Evolutionary conservation across 2,113 vertebrate genomes (phyloP).

Genomic region (Callipepla californica): DNA sequence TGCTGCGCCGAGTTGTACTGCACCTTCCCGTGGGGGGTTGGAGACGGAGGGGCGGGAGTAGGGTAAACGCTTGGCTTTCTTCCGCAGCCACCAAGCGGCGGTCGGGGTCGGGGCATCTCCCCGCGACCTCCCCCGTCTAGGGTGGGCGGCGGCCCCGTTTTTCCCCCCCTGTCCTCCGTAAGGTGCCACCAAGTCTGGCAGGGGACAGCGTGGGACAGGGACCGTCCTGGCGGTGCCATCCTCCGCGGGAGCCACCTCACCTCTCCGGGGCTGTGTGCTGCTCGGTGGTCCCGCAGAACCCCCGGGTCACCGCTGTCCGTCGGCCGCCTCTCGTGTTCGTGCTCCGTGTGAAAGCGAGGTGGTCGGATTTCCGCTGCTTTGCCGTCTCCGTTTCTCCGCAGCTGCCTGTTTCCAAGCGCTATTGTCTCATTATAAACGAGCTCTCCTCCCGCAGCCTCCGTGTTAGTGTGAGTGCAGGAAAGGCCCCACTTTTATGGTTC

Average conservation of each 20-base stretch:
- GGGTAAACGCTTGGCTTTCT: fast-evolving
- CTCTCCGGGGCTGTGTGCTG: background rate
- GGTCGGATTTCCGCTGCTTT: background rate
- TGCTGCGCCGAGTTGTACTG: background rate
- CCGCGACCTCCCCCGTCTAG: no score
- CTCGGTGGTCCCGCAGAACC: no score
- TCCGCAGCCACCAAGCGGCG: background rate
- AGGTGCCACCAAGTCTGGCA: background rate
- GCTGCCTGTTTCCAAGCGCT: background rate
- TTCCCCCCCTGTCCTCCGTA: background rate
- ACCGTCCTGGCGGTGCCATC: background rate
- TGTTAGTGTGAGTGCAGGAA: background rate
- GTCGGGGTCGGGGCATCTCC: background rate
- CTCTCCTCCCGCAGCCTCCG: background rate
- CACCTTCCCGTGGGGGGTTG: background rate
- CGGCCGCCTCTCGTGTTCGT: background rate
- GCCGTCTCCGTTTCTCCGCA: background rate
- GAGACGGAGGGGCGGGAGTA: background rate
- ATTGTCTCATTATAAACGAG: background rate
- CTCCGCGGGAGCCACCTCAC: background rate
- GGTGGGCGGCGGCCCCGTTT: fast-evolving
- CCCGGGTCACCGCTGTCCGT: fast-evolving
- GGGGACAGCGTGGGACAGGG: background rate
- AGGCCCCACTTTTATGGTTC: background rate
- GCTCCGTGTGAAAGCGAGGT: background rate